phyloP scores from a whole-genome alignment of 2,797 vertebrate species.

The Pseudochirops corinnae region DNA sequence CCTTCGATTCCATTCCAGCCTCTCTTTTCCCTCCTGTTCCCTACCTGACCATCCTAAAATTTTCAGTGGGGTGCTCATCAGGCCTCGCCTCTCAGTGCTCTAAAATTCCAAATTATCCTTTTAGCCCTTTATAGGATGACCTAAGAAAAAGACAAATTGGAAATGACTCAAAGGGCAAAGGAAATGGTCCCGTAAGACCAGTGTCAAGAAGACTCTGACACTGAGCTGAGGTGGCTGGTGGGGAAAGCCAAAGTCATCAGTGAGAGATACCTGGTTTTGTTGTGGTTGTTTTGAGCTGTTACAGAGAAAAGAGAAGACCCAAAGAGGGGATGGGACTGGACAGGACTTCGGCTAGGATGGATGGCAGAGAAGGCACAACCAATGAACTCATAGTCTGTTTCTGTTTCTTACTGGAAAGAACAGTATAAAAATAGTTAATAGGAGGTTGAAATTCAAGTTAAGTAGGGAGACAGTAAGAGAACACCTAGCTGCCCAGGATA shows the following conservation, averaged over 20 bases:
- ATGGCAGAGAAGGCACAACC: background rate
- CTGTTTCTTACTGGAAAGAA: background rate
- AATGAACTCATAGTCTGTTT: background rate
- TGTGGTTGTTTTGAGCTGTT: background rate
- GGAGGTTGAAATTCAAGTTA: background rate
- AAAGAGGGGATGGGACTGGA: background rate
- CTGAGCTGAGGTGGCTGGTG: background rate
- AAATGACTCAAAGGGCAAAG: constrained; percentile 36
- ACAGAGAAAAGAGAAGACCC: background rate
- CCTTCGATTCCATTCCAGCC: background rate
- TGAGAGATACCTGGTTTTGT: background rate
- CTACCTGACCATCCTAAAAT: constrained; percentile 41
- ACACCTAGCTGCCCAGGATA: background rate
- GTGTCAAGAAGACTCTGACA: background rate
- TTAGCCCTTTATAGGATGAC: constrained; percentile 58
- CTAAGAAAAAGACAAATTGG: constrained; percentile 51
- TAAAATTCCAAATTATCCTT: constrained; percentile 60
- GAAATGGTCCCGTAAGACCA: background rate
- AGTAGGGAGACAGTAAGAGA: background rate
- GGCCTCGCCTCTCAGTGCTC: constrained; percentile 43
- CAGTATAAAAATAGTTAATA: background rate
- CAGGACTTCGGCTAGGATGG: background rate
- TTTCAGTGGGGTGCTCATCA: constrained; percentile 2
- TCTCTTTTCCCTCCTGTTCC: constrained; percentile 42
- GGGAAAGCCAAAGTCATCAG: background rate